Conservation (phyloP, 2,113 vertebrate genomes). For the Paraplagusia blochii region DNA sequence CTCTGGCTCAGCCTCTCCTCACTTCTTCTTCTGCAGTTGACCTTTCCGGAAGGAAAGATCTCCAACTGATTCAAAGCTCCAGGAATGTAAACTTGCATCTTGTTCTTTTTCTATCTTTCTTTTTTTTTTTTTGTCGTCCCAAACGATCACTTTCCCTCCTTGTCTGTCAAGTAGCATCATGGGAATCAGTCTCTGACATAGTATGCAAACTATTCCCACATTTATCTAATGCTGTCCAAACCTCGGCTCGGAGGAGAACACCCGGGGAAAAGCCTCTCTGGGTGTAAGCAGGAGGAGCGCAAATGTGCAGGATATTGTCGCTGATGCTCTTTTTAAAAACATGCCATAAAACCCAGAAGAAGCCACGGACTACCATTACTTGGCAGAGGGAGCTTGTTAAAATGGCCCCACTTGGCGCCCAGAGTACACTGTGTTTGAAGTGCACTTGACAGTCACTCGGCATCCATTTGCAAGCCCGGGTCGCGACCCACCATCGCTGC, state of each 20-base stretch:
- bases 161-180: conserved; percentile 40
- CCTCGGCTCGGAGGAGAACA: background rate
- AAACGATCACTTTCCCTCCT: conserved; percentile 48
- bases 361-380: conserved; percentile 26
- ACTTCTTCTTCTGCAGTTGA: conserved; percentile 37
- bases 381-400: conserved; percentile 56
- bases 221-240: conserved; percentile 10
- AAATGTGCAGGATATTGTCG: conserved; percentile 10
- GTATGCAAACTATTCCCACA: conserved; percentile 44
- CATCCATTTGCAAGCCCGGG: conserved; percentile 63
- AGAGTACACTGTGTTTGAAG: conserved; percentile 50
- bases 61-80: conserved; percentile 44
- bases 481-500: conserved; percentile 53
- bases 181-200: conserved; percentile 33
- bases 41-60: conserved; percentile 36
- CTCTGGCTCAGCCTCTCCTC: conserved; percentile 20
- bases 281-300: background rate
- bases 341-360: conserved; percentile 17
- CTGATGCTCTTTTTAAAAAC: conserved; percentile 22
- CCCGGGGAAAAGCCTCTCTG: background rate
- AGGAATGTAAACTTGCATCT: conserved; percentile 64
- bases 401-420: conserved; percentile 45
- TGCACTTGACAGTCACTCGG: conserved; percentile 61
- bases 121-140: conserved; percentile 51
- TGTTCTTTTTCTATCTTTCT: conserved; percentile 53